Evolutionary conservation across 2,888 invertebrate genomes (phyloP).

Genomic region (Drosophila antonietae): DNA sequence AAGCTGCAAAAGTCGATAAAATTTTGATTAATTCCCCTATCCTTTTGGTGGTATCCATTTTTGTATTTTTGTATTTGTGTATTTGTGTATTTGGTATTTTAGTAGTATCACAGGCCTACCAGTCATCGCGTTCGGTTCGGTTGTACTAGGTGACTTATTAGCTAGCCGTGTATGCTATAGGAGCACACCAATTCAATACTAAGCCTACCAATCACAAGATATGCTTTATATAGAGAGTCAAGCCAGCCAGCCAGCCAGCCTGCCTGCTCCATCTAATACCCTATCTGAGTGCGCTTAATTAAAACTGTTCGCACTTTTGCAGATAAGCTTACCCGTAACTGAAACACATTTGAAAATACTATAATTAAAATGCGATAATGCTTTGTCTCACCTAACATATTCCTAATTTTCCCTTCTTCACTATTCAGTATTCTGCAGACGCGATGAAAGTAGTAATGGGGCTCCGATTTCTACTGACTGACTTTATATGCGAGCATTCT

Average conservation of each 20-base stretch:
- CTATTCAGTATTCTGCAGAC: neutral
- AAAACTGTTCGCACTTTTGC: conserved; percentile 58
- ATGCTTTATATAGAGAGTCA: conserved; percentile 58
- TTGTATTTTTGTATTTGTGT: neutral
- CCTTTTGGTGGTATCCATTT: conserved; percentile 27
- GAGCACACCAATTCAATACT: conserved; percentile 48
- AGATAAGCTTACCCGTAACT: conserved; percentile 56
- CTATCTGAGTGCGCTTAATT: conserved; percentile 54
- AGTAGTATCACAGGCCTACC: conserved; percentile 23
- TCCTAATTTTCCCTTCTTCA: conserved; percentile 20
- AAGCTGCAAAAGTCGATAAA: conserved; percentile 41
- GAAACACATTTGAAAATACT: conserved; percentile 39
- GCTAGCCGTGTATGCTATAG: conserved; percentile 48
- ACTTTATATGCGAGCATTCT: neutral
- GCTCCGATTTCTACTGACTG: neutral
- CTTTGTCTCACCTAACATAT: conserved; percentile 42
- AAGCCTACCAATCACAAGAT: conserved; percentile 27
- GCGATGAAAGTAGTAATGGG: neutral
- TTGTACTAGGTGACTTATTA: conserved; percentile 24
- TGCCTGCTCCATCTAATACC: conserved; percentile 42
- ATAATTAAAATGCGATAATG: conserved; percentile 65
- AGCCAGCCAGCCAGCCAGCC: conserved; percentile 25
- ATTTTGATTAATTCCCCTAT: neutral
- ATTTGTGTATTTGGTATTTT: neutral
- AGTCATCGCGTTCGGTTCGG: conserved; percentile 39